These are phyloP conservation scores for Dicyrtomina minuta DNA, from an alignment of 2,888 invertebrate genomes.

Conservation along the genomic window DNA sequence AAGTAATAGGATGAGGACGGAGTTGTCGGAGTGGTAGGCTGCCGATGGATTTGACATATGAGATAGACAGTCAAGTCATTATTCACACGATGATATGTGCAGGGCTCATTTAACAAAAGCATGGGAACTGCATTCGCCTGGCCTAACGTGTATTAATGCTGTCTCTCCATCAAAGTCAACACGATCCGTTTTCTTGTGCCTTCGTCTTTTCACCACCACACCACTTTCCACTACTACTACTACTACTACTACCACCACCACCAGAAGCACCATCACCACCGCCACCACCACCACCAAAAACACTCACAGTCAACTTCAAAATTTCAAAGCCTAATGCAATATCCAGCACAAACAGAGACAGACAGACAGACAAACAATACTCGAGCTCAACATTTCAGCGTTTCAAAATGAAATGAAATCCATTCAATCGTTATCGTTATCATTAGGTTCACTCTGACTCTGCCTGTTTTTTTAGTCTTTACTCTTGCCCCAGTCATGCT, in stretches of 20 bases:
- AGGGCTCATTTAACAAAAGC: constrained; percentile 53
- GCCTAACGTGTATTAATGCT: constrained; percentile 53
- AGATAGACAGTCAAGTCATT: constrained; percentile 51
- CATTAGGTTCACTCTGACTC: neutral
- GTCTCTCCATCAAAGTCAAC: constrained; percentile 51
- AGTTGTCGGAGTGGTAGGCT: constrained; percentile 26
- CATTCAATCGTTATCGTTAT: constrained; percentile 9
- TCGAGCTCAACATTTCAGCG: constrained; percentile 8
- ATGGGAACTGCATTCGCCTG: constrained; percentile 52
- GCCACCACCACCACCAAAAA: constrained; percentile 35
- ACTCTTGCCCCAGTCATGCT: too few relatives aligned
- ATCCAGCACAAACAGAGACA: neutral
- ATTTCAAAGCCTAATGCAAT: neutral
- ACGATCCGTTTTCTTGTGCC: constrained; percentile 48
- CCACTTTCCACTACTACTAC: neutral
- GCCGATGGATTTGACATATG: constrained; percentile 50
- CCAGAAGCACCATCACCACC: constrained; percentile 32
- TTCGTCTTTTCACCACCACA: constrained; percentile 46
- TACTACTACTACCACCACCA: constrained; percentile 34
- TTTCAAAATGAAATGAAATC: constrained; percentile 24
- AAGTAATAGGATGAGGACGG: constrained; percentile 19
- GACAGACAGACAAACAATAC: constrained; percentile 9
- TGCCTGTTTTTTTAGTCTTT: too few relatives aligned
- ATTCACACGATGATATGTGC: constrained; percentile 53
- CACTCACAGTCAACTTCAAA: constrained; percentile 16